These are phyloP conservation scores for Sebastes diaconus DNA, from an alignment of 2,797 vertebrate species.

Conservation along the genomic window DNA sequence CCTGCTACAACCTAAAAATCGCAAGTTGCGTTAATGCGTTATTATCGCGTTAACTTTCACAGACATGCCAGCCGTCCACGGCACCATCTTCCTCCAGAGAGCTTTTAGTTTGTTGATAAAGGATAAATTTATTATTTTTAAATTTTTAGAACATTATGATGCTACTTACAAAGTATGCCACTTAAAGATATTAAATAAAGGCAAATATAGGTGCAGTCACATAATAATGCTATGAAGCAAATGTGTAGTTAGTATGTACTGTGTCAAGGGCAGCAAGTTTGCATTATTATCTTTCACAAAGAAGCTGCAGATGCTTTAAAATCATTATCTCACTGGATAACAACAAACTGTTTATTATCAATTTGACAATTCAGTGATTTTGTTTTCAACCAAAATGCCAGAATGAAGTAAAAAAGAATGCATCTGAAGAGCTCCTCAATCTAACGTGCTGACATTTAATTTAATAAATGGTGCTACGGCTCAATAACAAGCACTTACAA, in stretches of 20 bases:
- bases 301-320: background rate
- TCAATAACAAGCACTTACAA: slow-evolving; percentile 5
- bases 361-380: background rate
- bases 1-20: too few relatives aligned
- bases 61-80: too few relatives aligned
- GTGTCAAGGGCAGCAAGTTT: background rate
- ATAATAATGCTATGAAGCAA: background rate
- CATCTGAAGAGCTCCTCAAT: background rate
- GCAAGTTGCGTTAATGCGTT: too few relatives aligned
- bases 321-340: background rate
- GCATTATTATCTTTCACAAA: background rate
- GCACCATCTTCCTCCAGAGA: too few relatives aligned
- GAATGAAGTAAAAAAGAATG: background rate
- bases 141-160: background rate
- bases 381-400: background rate
- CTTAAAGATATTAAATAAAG: background rate
- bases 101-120: background rate
- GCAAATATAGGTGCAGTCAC: background rate
- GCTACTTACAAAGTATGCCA: background rate
- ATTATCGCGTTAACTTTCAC: too few relatives aligned
- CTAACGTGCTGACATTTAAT: background rate
- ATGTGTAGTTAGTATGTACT: background rate
- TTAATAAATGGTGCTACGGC: background rate
- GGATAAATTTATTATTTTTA: background rate
- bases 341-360: background rate